Conservation (phyloP, 2,797 vertebrate species). For the Pipistrellus pipistrellus region DNA sequence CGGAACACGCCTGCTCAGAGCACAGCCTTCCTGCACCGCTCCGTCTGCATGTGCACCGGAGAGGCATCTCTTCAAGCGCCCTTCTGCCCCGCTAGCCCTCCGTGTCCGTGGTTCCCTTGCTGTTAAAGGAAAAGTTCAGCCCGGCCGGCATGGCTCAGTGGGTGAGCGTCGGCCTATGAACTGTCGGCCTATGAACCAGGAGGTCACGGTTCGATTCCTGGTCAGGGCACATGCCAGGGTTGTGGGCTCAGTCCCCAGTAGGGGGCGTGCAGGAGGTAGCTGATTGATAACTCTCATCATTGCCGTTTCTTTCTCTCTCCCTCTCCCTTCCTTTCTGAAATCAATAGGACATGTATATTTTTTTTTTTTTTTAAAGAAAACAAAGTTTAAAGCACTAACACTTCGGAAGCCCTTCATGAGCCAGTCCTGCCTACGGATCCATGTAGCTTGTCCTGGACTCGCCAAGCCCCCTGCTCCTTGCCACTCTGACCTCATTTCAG, state of each 20-base stretch:
- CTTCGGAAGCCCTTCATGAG: background rate
- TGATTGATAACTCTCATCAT: too few relatives aligned
- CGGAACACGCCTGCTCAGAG: background rate
- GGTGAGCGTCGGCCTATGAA: too few relatives aligned
- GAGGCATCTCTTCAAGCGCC: background rate
- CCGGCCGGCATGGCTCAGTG: too few relatives aligned
- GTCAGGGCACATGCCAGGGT: too few relatives aligned
- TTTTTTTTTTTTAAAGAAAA: background rate
- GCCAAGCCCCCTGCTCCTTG: background rate
- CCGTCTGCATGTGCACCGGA: background rate
- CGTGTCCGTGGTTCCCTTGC: background rate
- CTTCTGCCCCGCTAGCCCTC: background rate
- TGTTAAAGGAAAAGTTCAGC: background rate
- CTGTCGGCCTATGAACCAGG: too few relatives aligned
- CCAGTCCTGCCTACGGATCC: background rate
- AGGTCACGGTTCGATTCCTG: too few relatives aligned
- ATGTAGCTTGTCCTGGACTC: background rate
- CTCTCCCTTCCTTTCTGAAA: too few relatives aligned
- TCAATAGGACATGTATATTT: too few relatives aligned
- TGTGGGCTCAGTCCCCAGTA: too few relatives aligned
- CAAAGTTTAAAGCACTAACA: background rate
- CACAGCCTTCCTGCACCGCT: background rate
- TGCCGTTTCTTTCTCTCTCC: too few relatives aligned
- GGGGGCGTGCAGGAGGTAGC: too few relatives aligned
- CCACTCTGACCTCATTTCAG: background rate